A percentile compares a stretch with the other conserved stretches of the same genome.
Conservation (phyloP, 2,888 invertebrate species). For the Folsomia manolachei region DNA sequence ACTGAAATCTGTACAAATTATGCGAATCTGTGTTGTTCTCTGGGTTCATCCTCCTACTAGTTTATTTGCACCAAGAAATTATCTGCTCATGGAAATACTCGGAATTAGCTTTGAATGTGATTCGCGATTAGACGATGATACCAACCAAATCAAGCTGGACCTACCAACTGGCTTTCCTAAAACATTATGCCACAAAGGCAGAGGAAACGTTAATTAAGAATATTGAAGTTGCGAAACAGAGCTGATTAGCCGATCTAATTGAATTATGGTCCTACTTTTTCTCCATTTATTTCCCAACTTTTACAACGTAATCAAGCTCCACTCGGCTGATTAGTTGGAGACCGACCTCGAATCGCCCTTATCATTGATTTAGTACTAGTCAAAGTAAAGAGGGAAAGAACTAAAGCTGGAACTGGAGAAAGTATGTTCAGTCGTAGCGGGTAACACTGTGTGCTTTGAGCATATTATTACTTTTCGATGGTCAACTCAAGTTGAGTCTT, state of each 20-base stretch:
- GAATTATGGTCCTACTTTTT: not conserved
- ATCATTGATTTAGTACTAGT: not conserved
- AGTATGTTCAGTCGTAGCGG: not conserved
- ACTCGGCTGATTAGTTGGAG: not conserved
- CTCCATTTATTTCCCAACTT: not conserved
- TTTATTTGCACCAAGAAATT: too few relatives aligned
- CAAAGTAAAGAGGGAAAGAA: not conserved
- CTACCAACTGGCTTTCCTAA: too few relatives aligned
- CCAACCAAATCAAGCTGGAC: not conserved
- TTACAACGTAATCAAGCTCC: not conserved
- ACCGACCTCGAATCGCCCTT: not conserved
- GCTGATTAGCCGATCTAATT: not conserved
- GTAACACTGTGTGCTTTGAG: not conserved
- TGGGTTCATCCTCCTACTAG: too few relatives aligned
- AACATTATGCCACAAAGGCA: too few relatives aligned
- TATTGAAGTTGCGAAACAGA: not conserved
- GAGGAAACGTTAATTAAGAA: not conserved
- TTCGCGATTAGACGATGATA: too few relatives aligned
- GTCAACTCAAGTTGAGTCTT: constrained; percentile 3
- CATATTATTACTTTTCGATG: not conserved
- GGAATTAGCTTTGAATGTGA: too few relatives aligned
- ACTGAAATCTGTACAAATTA: too few relatives aligned
- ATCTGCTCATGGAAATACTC: too few relatives aligned
- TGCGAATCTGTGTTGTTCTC: too few relatives aligned
- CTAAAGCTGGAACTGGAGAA: too few relatives aligned